Evolutionary conservation across 2,113 vertebrate genomes (phyloP), one percentile per base, ranked within the genome.

Genomic region (Myrmecophaga tridactyla): DNA sequence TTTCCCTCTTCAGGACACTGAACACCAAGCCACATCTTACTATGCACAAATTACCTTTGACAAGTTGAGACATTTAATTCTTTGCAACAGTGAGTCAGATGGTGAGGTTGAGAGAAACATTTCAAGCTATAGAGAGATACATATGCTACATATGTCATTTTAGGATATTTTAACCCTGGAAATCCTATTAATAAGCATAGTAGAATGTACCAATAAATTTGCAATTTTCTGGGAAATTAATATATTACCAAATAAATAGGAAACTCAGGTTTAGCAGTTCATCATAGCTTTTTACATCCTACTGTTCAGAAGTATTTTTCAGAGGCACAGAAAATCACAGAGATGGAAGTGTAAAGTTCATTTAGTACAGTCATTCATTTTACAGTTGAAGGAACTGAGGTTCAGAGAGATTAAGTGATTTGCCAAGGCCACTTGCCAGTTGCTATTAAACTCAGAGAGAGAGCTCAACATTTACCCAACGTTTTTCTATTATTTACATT

Each of bases 31-130:
- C 60, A 95, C 63, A 94, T 85, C 51, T 88, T 88, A 90, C 76
- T 46, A 36, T 83, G 85, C 94, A 75, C 36, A 94, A 95, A 96
- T 96, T 96, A 95, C 89, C 92, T 96, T 94, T 92, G 89, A 84
- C 69, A 90, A 9, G 65, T 90, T 90, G 63, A 94, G 58, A 85
- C 63, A 95, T 86, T 96, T 95, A 96, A 95, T 96, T 96, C 92
- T 90, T 95, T 92, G 85, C 82, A 96, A 84, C 43, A 92, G 43
- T 95, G 75, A 95, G 58, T 95, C 80, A 95, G 75, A 90, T 80
- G 75, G 63, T 92, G 86, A 96, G 75, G 69, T 75, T 90, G 80
- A 94, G 88, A 86, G 46, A 92, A 95, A 80, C 4, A 41, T 94
- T 85, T 87, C 58, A 86, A 92, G 20, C 7, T 87, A n/a, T 77